Conservation (phyloP, 1,140 invertebrate species). For the Asobara japonica region DNA sequence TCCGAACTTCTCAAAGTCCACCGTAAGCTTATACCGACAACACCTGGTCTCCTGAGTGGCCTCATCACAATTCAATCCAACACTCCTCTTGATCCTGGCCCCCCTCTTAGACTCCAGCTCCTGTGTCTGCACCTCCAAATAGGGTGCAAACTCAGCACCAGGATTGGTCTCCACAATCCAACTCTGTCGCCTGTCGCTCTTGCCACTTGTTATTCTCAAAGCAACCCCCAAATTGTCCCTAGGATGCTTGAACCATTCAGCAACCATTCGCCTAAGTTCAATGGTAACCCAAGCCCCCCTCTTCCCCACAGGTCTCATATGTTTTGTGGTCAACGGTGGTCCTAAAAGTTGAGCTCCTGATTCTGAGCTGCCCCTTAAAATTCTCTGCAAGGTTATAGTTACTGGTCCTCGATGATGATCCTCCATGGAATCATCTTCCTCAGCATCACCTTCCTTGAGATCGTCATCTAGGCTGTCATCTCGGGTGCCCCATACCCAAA, state of each 20-base stretch:
- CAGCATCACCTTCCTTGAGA: constrained; percentile 32
- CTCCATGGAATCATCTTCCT: constrained; percentile 15
- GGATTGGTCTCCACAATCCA: constrained; percentile 61
- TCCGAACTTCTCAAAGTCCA: constrained; percentile 96
- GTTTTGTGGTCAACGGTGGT: constrained; percentile 58
- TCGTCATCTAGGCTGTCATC: constrained; percentile 36
- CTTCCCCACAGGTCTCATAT: constrained; percentile 56
- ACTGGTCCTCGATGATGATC: constrained; percentile 39
- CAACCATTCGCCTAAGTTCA: constrained; percentile 79
- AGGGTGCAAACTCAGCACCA: constrained; percentile 59
- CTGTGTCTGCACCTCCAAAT: constrained; percentile 82
- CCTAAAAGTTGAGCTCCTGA: constrained; percentile 50
- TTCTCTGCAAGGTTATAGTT: constrained; percentile 61
- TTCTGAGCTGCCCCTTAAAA: constrained; percentile 52
- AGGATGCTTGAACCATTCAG: constrained; percentile 78
- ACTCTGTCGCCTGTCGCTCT: constrained; percentile 47
- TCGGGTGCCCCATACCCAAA: constrained; percentile 63
- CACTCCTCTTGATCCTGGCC: constrained; percentile 76
- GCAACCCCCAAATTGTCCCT: constrained; percentile 79
- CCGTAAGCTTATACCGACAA: constrained; percentile 90
- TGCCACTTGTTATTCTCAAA: constrained; percentile 69
- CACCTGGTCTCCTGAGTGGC: constrained; percentile 82
- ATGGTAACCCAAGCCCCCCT: constrained; percentile 77
- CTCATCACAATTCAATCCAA: constrained; percentile 82
- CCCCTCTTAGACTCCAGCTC: constrained; percentile 77